Evolutionary conservation across 64 coral and sea anemone species (phyloP).

Genomic region (Hydrozoanthus tunicans): DNA sequence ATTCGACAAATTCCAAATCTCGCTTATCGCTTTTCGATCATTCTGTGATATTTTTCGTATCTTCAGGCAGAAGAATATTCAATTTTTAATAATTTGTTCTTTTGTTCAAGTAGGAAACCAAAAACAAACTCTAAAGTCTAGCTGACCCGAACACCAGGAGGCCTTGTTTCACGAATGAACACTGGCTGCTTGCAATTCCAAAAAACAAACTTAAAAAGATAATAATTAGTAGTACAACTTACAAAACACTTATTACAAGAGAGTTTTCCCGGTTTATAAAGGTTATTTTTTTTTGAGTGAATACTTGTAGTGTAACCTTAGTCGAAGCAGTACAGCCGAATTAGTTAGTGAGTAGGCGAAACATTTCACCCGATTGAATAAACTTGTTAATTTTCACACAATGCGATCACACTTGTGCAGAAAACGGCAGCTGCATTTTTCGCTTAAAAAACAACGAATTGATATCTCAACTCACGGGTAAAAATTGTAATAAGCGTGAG

Average conservation of each 20-base stretch:
- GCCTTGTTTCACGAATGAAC: neutral
- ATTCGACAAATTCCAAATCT: neutral
- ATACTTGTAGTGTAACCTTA: neutral
- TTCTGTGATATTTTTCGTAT: neutral
- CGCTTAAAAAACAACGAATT: too few species aligned
- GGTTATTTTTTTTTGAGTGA: neutral
- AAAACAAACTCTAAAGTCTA: neutral
- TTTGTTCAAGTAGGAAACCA: neutral
- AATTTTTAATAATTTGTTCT: neutral
- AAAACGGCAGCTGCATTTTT: neutral
- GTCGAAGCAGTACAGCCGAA: neutral
- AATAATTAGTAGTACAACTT: slow-evolving; percentile 14
- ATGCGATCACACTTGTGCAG: neutral
- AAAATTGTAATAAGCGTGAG: too few species aligned
- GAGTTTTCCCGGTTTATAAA: neutral
- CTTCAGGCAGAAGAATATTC: neutral
- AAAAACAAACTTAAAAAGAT: slow-evolving; percentile 13
- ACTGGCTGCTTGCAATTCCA: neutral
- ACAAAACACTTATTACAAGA: neutral
- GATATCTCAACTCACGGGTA: too few species aligned
- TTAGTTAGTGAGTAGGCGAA: too few species aligned
- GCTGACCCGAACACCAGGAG: neutral
- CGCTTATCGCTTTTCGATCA: neutral
- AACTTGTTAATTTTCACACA: slow-evolving; percentile 1
- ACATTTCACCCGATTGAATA: neutral